These are phyloP conservation scores for Stichopus chloronotus DNA, from an alignment of 35 echinoderm and acorn worm species.

Conservation along the genomic window DNA sequence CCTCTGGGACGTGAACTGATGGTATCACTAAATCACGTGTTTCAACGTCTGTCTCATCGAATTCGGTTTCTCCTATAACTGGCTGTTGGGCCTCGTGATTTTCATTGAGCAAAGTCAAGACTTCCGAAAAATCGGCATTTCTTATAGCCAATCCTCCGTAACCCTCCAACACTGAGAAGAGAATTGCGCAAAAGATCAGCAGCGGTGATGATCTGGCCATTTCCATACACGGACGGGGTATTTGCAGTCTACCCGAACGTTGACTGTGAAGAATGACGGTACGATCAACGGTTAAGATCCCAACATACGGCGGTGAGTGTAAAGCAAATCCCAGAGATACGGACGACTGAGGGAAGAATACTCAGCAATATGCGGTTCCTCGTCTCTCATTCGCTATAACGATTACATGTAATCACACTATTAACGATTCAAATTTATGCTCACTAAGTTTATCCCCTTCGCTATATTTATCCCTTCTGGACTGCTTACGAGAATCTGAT, in stretches of 20 bases:
- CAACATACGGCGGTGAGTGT: no score
- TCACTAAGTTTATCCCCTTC: background rate
- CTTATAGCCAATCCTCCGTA: background rate
- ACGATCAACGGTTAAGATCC: no score
- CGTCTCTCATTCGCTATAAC: background rate
- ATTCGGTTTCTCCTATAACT: background rate
- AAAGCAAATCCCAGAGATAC: background rate
- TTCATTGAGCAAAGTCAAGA: background rate
- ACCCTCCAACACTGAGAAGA: conserved; percentile 9
- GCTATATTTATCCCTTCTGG: background rate
- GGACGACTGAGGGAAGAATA: background rate
- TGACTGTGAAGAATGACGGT: background rate
- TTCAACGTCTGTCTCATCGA: conserved; percentile 44
- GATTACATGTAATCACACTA: background rate
- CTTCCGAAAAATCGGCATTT: background rate
- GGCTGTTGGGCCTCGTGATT: background rate
- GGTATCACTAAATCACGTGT: conserved; percentile 27
- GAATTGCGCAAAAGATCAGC: background rate
- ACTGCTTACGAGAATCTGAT: background rate
- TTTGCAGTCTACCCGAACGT: background rate
- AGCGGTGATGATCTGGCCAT: background rate
- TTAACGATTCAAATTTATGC: background rate
- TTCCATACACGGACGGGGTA: background rate
- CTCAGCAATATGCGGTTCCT: background rate
- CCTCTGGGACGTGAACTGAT: conserved; percentile 11